phyloP scores from a whole-genome alignment of 2,888 invertebrate genomes.

The Parthenolecanium corni region DNA sequence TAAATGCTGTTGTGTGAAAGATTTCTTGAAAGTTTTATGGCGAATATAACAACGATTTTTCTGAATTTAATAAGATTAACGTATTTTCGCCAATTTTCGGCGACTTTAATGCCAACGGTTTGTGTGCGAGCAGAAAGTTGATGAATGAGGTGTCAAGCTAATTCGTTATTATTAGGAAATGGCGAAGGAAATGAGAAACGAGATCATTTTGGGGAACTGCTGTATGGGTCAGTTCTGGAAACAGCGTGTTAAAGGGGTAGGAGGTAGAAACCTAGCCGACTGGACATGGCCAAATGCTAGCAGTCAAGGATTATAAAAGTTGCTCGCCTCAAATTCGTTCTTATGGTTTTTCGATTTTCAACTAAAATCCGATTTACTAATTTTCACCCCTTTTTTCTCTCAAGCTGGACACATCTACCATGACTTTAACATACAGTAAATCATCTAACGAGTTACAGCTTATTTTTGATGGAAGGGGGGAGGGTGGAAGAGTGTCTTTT shows the following conservation, averaged over 20 bases:
- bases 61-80: slow-evolving; percentile 17
- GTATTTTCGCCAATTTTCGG: slow-evolving; percentile 3
- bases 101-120: neutral
- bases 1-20: too few relatives aligned
- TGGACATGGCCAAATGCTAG: slow-evolving; percentile 1
- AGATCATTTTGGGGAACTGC: neutral
- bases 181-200: neutral
- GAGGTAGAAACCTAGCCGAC: neutral
- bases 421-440: too few relatives aligned
- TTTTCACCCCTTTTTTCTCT: too few relatives aligned
- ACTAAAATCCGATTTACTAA: too few relatives aligned
- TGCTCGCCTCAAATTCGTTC: too few relatives aligned
- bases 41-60: slow-evolving; percentile 1
- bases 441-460: too few relatives aligned
- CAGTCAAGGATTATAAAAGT: neutral
- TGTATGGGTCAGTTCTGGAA: neutral
- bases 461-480: too few relatives aligned
- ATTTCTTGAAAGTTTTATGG: too few relatives aligned
- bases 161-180: slow-evolving; percentile 29
- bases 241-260: neutral
- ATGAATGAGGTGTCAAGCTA: slow-evolving; percentile 29
- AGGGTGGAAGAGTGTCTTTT: too few relatives aligned
- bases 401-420: too few relatives aligned
- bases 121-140: slow-evolving; percentile 7
- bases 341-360: too few relatives aligned